These are phyloP conservation scores for Halesus radiatus DNA, from an alignment of 1,140 invertebrate species.

Conservation along the genomic window DNA sequence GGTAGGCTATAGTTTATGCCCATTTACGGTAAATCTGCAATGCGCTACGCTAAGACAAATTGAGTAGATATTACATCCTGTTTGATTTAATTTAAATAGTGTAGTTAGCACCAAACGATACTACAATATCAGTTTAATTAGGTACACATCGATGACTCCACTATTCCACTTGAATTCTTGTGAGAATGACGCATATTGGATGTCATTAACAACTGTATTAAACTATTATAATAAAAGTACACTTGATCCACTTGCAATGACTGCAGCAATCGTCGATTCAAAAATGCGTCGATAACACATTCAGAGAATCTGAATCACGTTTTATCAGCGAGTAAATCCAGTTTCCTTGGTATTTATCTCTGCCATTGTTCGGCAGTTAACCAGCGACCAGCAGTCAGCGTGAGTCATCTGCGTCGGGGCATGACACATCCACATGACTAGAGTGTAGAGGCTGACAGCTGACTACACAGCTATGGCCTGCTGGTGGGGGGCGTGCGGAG, in stretches of 20 bases:
- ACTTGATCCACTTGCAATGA: not conserved
- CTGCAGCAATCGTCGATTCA: conserved; percentile 16
- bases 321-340: not conserved
- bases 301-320: not conserved
- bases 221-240: too few species aligned
- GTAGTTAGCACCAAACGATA: too few species aligned
- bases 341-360: not conserved
- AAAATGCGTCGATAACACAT: conserved; percentile 31
- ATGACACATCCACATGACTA: not conserved
- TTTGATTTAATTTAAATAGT: too few species aligned
- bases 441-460: too few species aligned
- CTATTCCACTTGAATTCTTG: not conserved
- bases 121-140: too few species aligned
- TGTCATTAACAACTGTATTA: not conserved
- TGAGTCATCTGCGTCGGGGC: not conserved
- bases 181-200: not conserved
- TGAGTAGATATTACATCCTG: too few species aligned
- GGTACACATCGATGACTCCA: too few species aligned
- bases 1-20: too few species aligned
- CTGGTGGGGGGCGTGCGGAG: not conserved
- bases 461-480: conserved; percentile 1
- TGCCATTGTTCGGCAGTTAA: not conserved
- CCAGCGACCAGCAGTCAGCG: not conserved
- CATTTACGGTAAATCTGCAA: too few species aligned
- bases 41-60: too few species aligned